Percentiles rank a stretch among this genome's conserved stretches.
phyloP scores from a whole-genome alignment of 1,140 invertebrate species.

The Lasioglossum baleicum region DNA sequence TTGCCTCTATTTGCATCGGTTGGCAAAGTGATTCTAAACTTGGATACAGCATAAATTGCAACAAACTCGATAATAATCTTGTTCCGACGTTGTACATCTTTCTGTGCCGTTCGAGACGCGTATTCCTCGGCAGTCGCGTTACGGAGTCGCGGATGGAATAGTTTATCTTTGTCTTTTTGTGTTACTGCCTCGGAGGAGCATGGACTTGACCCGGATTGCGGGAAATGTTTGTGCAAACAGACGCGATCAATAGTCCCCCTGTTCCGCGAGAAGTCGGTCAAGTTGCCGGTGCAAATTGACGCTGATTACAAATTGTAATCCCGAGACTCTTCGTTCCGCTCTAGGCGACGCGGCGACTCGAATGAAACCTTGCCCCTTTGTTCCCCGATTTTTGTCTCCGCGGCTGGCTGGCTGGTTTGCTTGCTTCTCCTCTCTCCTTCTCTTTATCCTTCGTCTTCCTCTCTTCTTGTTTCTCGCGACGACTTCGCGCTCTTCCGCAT shows the following conservation, averaged over 20 bases:
- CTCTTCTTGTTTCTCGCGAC: neutral
- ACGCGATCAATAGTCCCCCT: slow-evolving; percentile 15
- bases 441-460: neutral
- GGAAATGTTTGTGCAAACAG: slow-evolving; percentile 35
- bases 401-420: no score
- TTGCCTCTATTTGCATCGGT: no score
- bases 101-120: no score
- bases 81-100: no score
- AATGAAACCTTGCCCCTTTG: slow-evolving; percentile 32
- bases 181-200: neutral
- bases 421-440: neutral
- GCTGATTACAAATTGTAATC: slow-evolving; percentile 40
- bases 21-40: no score
- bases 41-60: no score
- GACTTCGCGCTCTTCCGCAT: slow-evolving; percentile 17
- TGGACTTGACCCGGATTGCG: slow-evolving; percentile 9
- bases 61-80: no score
- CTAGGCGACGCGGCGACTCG: neutral
- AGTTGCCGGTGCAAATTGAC: slow-evolving; percentile 25
- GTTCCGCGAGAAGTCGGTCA: slow-evolving; percentile 21
- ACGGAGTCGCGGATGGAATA: neutral
- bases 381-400: slow-evolving; percentile 25
- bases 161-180: neutral
- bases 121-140: no score
- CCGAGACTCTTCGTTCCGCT: slow-evolving; percentile 3